Conservation (phyloP, 2,888 invertebrate species). For the Omphaloscelis lunosa region DNA sequence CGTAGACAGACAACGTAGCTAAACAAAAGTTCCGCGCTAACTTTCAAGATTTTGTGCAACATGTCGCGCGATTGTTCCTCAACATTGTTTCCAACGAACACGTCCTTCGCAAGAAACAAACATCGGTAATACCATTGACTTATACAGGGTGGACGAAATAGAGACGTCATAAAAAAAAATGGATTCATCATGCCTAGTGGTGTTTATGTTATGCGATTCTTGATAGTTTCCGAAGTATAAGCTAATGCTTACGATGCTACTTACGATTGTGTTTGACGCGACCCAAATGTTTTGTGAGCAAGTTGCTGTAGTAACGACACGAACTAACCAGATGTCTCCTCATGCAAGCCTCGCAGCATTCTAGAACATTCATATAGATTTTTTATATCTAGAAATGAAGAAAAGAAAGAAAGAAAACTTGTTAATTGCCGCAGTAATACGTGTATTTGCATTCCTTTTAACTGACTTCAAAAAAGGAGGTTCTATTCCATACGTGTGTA, state of each 20-base stretch:
- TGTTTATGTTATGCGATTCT: too few species aligned
- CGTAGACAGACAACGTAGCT: too few species aligned
- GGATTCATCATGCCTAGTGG: too few species aligned
- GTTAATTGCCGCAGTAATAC: neutral
- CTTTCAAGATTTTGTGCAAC: too few species aligned
- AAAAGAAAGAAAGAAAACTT: neutral
- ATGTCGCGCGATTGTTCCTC: neutral
- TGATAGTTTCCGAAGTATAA: too few species aligned
- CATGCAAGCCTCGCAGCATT: constrained; percentile 64
- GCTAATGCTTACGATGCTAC: constrained; percentile 22
- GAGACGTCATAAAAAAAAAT: too few species aligned
- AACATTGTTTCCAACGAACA: neutral
- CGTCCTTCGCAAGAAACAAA: neutral
- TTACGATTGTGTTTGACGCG: constrained; percentile 77
- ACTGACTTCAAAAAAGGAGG: too few species aligned
- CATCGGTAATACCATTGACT: neutral
- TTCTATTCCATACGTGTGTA: too few species aligned
- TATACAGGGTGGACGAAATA: too few species aligned
- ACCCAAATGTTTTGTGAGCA: constrained; percentile 75
- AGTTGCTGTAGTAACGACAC: constrained; percentile 78
- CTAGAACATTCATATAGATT: constrained; percentile 13
- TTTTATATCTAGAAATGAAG: neutral
- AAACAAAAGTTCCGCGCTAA: too few species aligned
- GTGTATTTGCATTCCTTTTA: neutral
- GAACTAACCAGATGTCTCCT: constrained; percentile 72